Base-by-base conservation (phyloP, 2,797 vertebrate species). In the Pogonophryne albipinna region DNA sequence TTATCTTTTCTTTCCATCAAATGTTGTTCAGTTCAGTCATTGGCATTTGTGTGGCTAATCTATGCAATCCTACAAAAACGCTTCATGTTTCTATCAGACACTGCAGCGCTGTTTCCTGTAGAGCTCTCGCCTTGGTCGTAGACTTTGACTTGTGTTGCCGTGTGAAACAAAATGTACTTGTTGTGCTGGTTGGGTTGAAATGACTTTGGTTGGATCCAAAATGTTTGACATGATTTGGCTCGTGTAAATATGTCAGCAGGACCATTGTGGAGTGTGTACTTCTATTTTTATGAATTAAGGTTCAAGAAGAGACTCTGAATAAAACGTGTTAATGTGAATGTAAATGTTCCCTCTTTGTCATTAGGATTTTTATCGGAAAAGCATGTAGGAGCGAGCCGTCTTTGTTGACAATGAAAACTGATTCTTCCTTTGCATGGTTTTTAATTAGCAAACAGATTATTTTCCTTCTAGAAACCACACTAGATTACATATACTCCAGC, bases 241-340 rank as follows among this genome's bases (percentile, higher is more conserved):
- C 74, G 80, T 60, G 65, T 82, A 77, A 59, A 49, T 63, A 58
- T 85, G 86, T 80, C 77, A 85, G 68, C 62, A 66, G 79, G 89
- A 85, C 78, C 82, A 68, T 89, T 85, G 56, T 85, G 64, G 31
- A 80, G 84, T 85, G 85, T 93, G 85, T 90, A 85, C 76, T 88
- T 94, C 60, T 94, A 88, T 92, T 94, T 94, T 93, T 93, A 87
- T 91, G 77, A 89, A 84, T 85, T 75, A 62, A 77, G 73, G 46
- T 64, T 85, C 60, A 72, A 71, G 81, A 80, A 65, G 56, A 81
- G 74, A 85, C 63, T 51, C 75, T 89, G 75, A 94, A 95, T 94
- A 94, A 92, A 95, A 92, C 71, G 62, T 82, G 82, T 87, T 76
- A 50, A 86, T 93, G 90, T 93, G 85, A 93, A 92, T 87, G 69